These are phyloP conservation scores for Hemaris fuciformis DNA, from an alignment of 2,888 invertebrate genomes.

Conservation along the genomic window DNA sequence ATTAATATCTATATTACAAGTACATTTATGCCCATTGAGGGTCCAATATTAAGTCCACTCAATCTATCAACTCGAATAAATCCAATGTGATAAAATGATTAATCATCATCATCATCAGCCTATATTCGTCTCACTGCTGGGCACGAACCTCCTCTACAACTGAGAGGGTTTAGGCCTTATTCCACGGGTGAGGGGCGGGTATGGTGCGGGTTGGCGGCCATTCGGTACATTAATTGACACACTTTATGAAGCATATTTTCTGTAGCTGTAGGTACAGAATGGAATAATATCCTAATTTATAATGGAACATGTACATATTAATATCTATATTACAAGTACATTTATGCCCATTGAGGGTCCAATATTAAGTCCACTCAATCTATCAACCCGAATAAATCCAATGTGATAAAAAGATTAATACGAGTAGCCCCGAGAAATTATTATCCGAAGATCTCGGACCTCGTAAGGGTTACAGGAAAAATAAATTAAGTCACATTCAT, in stretches of 20 bases:
- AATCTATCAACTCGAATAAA: neutral
- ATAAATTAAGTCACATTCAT: constrained; percentile 40
- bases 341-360: neutral
- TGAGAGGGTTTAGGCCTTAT: too few relatives aligned
- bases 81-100: constrained; percentile 13
- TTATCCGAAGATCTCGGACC: constrained; percentile 19
- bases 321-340: neutral
- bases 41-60: neutral
- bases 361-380: neutral
- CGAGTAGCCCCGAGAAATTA: constrained; percentile 24
- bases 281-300: neutral
- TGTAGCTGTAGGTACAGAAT: too few relatives aligned
- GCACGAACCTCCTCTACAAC: too few relatives aligned
- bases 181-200: too few relatives aligned
- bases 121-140: too few relatives aligned
- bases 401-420: constrained; percentile 19
- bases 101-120: too few relatives aligned
- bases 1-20: neutral
- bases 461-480: constrained; percentile 20
- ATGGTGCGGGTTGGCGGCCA: too few relatives aligned
- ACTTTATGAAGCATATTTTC: too few relatives aligned
- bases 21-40: neutral
- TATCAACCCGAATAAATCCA: neutral
- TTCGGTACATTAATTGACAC: too few relatives aligned
- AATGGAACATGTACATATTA: neutral